These are phyloP conservation scores for Criorhina ranunculi DNA, from an alignment of 2,888 invertebrate species.

Conservation along the genomic window DNA sequence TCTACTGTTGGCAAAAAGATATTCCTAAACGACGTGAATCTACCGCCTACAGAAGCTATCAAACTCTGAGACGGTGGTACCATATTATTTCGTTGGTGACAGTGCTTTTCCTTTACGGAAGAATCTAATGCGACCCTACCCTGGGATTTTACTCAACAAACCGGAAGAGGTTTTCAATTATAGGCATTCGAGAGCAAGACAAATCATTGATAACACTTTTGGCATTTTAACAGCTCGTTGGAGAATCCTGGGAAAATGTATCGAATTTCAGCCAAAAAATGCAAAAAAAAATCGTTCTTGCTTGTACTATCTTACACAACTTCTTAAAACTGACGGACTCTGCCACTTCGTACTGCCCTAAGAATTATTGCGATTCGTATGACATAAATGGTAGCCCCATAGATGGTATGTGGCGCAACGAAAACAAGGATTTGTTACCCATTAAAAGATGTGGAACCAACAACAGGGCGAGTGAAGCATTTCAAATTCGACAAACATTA, in stretches of 20 bases:
- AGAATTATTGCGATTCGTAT: constrained; percentile 2
- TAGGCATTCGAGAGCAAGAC: constrained; percentile 3
- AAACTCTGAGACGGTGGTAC: constrained; percentile 11
- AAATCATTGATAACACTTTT: constrained; percentile 8
- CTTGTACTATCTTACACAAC: neutral
- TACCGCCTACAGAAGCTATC: constrained; percentile 13
- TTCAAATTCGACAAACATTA: neutral
- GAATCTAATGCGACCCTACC: constrained; percentile 35
- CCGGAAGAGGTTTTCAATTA: constrained; percentile 19
- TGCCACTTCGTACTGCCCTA: constrained; percentile 1
- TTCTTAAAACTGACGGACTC: constrained; percentile 6
- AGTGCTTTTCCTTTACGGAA: constrained; percentile 33
- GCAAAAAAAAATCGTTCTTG: neutral
- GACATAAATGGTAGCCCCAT: neutral
- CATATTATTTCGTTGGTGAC: constrained; percentile 43
- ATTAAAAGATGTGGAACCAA: constrained; percentile 26
- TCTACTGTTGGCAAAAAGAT: constrained; percentile 18
- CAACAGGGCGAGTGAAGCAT: neutral
- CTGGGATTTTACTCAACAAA: neutral
- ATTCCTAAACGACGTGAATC: neutral
- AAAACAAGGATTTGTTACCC: neutral
- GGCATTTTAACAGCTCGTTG: constrained; percentile 15
- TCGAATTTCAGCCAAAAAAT: constrained; percentile 5
- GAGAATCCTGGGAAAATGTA: constrained; percentile 4
- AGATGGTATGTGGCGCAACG: constrained; percentile 9